These are phyloP conservation scores for Sipha maydis DNA, from an alignment of 2,888 invertebrate genomes.

Conservation along the genomic window DNA sequence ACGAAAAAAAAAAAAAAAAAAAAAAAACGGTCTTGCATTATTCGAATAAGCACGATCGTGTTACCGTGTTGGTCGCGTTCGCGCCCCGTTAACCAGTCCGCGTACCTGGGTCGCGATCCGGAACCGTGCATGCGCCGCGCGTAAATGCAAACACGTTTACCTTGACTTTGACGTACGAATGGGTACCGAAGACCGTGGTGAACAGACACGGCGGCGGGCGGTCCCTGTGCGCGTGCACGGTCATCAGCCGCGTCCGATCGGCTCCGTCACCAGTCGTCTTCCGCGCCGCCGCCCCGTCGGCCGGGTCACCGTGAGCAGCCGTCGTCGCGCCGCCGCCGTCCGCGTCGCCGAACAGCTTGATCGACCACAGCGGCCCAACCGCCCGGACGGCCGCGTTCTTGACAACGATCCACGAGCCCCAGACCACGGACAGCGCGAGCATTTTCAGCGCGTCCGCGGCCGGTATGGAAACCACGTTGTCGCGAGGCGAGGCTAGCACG, in stretches of 20 bases:
- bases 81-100: no score
- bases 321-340: not conserved
- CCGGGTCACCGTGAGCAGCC: no score
- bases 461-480: conserved; percentile 69
- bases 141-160: conserved; percentile 67
- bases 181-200: conserved; percentile 72
- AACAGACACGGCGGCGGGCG: conserved; percentile 74
- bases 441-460: conserved; percentile 69
- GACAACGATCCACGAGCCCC: conserved; percentile 70
- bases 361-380: conserved; percentile 1
- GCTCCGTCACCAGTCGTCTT: not conserved
- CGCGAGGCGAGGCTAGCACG: not conserved
- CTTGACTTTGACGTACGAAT: conserved; percentile 75
- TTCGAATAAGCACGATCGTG: no score
- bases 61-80: no score
- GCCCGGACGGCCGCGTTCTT: conserved; percentile 70
- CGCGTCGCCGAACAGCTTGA: not conserved
- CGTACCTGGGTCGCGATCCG: no score
- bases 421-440: conserved; percentile 70
- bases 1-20: no score
- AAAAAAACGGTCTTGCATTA: no score
- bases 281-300: not conserved
- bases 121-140: no score
- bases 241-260: not conserved
- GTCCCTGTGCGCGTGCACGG: conserved; percentile 68